These are phyloP conservation scores for Listronotus oregonensis DNA, from an alignment of 1,140 invertebrate genomes.

Conservation along the genomic window DNA sequence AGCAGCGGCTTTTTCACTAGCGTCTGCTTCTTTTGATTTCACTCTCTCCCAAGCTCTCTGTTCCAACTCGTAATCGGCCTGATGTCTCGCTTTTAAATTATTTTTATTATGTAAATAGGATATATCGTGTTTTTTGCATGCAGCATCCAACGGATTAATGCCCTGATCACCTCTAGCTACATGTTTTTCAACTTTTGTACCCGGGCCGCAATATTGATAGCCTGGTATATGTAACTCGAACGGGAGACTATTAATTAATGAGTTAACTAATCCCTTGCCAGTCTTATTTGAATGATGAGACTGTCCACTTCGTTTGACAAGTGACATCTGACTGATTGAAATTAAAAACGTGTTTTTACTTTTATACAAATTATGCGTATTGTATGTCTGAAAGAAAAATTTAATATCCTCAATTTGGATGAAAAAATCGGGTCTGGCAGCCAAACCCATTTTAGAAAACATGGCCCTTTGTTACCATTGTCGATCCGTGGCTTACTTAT, in stretches of 20 bases:
- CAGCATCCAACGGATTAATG: slow-evolving; percentile 43
- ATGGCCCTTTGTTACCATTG: not conserved
- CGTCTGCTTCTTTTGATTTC: slow-evolving; percentile 50
- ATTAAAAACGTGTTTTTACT: no score
- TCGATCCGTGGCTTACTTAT: not conserved
- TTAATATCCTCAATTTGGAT: no score
- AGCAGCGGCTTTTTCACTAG: slow-evolving; percentile 48
- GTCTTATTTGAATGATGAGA: no score
- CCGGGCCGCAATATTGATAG: slow-evolving; percentile 45
- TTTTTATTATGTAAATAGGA: slow-evolving; percentile 44
- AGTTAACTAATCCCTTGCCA: not conserved
- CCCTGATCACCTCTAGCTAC: slow-evolving; percentile 39
- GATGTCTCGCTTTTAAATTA: slow-evolving; percentile 48
- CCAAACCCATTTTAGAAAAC: no score
- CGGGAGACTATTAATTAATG: slow-evolving; percentile 45
- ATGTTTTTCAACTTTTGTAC: slow-evolving; percentile 38
- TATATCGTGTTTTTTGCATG: slow-evolving; percentile 46
- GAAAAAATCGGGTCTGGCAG: no score
- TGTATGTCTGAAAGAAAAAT: no score
- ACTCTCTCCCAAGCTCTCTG: slow-evolving; percentile 53
- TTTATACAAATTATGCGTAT: no score
- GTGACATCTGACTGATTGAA: no score
- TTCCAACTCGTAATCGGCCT: slow-evolving; percentile 54
- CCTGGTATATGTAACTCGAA: slow-evolving; percentile 37
- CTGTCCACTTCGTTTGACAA: no score